phyloP scores from a whole-genome alignment of 2,797 vertebrate genomes.

The Eutrigla gurnardus region DNA sequence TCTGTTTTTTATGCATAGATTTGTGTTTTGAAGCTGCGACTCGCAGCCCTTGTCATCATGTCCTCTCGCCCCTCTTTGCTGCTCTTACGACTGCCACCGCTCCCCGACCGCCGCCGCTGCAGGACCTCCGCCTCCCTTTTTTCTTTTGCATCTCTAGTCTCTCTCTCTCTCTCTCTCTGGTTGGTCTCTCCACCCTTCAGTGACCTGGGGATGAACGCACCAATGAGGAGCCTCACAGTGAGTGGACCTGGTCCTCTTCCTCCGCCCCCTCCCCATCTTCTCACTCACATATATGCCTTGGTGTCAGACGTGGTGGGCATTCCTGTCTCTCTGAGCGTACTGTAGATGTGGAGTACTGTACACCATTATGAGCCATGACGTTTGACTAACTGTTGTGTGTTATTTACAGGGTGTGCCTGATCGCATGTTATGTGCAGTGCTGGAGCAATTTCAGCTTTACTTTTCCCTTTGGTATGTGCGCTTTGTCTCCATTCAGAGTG shows the following conservation, averaged over 20 bases:
- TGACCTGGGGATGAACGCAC: slow-evolving; percentile 89
- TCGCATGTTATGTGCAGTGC: slow-evolving; percentile 92
- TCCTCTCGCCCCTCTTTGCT: slow-evolving; percentile 46
- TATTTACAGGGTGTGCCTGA: slow-evolving; percentile 92
- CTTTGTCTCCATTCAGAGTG: slow-evolving; percentile 88
- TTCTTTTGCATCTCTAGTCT: slow-evolving; percentile 67
- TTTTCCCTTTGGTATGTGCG: slow-evolving; percentile 92
- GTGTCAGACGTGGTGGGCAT: slow-evolving; percentile 87
- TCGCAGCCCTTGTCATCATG: slow-evolving; percentile 33
- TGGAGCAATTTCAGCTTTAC: slow-evolving; percentile 92
- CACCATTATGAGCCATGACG: slow-evolving; percentile 87
- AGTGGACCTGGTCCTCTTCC: slow-evolving; percentile 77
- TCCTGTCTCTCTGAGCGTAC: slow-evolving; percentile 85
- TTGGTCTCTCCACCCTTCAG: slow-evolving; percentile 81
- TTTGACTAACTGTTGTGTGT: slow-evolving; percentile 91
- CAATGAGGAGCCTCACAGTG: slow-evolving; percentile 92
- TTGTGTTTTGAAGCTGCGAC: slow-evolving; percentile 28
- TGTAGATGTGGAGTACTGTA: slow-evolving; percentile 86
- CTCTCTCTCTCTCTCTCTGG: slow-evolving; percentile 73
- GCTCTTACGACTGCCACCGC: slow-evolving; percentile 57
- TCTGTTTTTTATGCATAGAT: not conserved
- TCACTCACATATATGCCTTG: slow-evolving; percentile 86
- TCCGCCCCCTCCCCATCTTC: slow-evolving; percentile 69
- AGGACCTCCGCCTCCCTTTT: slow-evolving; percentile 69
- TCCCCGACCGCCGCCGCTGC: slow-evolving; percentile 58